Evolutionary conservation across 2,888 invertebrate species (phyloP), one percentile per base, ranked within the genome.

Genomic region (Prenolepis imparis): DNA sequence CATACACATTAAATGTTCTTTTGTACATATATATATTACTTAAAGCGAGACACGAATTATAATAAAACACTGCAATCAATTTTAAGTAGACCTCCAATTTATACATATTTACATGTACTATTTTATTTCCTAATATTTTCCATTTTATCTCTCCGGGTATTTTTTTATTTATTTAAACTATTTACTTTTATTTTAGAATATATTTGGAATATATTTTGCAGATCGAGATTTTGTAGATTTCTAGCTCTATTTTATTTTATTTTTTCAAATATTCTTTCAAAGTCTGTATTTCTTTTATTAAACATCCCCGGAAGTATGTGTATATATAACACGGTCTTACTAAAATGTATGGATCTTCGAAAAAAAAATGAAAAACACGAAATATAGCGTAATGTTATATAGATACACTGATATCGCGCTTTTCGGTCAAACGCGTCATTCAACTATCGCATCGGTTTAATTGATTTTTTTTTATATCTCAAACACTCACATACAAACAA

Each of bases 391-490:
- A 12, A 73, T 73, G 18, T 12, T 73, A 36, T 36, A 36, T 41
- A 41, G 28, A 3, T 41, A 12, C 3, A 0, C 15, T 18, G 41
- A 0, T n/a, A 48, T 48, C 32, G n/a, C 28, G 24, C 24, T 52
- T 52, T 48, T 67, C 28, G 9, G 44, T 59, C 9, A 66, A 66
- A 74, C 15, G 41, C 9, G 3, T 21, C 21, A n/a, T 74, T 48
- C 12, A 44, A 32, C 28, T 28, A 18, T 63, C n/a, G 12, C 59
- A 72, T 72, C 15, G n/a, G 11, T 63, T 64, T 64, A 32, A 74
- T 36, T 15, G 61, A 0, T 0, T 8, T 32, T 15, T 15, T 75
- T 75, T 41, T n/a, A 18, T 9, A 24, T 28, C n/a, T 9, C 64
- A 2, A 32, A n/a, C 21, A 15, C 6, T 24, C 21, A 9, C n/a